Evolutionary conservation across 2,888 invertebrate genomes (phyloP).

Genomic region (Automeris io): DNA sequence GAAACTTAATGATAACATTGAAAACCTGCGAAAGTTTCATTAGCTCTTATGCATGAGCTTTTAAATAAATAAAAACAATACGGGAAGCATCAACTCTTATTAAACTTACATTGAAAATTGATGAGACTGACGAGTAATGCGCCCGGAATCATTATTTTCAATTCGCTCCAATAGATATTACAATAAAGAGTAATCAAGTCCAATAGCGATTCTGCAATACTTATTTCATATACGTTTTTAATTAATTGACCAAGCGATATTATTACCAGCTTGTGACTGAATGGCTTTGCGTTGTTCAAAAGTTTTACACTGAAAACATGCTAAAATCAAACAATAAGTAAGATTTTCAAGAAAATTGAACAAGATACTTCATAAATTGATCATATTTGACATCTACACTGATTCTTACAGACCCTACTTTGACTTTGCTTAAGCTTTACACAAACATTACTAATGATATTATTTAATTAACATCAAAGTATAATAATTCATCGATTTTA

Average conservation of each 20-base stretch:
- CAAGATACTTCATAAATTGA: too few relatives aligned
- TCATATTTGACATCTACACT: too few relatives aligned
- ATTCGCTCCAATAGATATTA: constrained; percentile 34
- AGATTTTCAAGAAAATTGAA: background rate
- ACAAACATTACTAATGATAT: too few relatives aligned
- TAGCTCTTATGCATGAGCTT: constrained; percentile 10
- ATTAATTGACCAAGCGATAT: constrained; percentile 17
- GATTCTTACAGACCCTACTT: too few relatives aligned
- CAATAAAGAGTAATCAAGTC: constrained; percentile 31
- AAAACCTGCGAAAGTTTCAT: constrained; percentile 58
- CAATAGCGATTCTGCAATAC: constrained; percentile 21
- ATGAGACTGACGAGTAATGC: constrained; percentile 23
- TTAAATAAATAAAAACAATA: constrained; percentile 23
- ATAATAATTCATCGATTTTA: too few relatives aligned
- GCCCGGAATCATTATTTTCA: constrained; percentile 24
- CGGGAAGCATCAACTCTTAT: constrained; percentile 14
- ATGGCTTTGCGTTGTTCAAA: constrained; percentile 9
- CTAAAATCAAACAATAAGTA: background rate
- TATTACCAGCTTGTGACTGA: constrained; percentile 12
- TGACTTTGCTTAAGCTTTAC: too few relatives aligned
- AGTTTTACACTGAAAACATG: constrained; percentile 9
- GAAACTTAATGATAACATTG: constrained; percentile 38
- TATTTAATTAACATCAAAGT: too few relatives aligned
- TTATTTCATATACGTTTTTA: constrained; percentile 16
- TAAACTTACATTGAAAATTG: constrained; percentile 25